A percentile compares a stretch with the other conserved stretches of the same genome.
phyloP scores from a whole-genome alignment of 2,113 vertebrate species.

The Psophia crepitans region DNA sequence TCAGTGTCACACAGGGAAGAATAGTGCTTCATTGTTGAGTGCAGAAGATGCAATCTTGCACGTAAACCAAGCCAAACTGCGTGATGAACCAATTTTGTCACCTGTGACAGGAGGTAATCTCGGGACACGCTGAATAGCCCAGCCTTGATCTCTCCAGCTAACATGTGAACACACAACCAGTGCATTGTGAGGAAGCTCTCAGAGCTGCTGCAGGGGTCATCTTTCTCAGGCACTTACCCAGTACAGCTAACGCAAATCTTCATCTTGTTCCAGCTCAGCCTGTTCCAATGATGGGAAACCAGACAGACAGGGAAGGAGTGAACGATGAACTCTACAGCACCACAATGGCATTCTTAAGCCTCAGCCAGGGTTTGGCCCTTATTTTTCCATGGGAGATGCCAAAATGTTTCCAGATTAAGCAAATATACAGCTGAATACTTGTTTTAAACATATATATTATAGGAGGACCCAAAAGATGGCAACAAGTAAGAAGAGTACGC shows the following conservation, averaged over 20 bases:
- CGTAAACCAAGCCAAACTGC: not conserved
- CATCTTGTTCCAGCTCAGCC: not conserved
- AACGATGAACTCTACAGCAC: not conserved
- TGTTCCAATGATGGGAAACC: not conserved
- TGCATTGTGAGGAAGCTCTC: not conserved
- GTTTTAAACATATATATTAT: not conserved
- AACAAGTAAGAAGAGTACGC: not conserved
- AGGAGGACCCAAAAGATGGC: not conserved
- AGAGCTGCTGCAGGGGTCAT: too few relatives aligned
- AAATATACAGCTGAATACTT: not conserved
- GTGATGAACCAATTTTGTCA: not conserved
- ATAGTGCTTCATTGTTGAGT: not conserved
- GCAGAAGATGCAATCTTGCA: not conserved
- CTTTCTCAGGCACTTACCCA: not conserved
- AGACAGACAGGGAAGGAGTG: not conserved
- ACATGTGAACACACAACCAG: not conserved
- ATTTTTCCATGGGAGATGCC: not conserved
- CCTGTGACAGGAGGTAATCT: rapidly evolving
- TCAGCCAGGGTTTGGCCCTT: not conserved
- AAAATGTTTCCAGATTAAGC: not conserved
- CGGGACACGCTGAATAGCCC: not conserved
- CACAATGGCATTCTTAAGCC: rapidly evolving
- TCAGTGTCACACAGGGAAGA: not conserved
- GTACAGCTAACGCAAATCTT: not conserved
- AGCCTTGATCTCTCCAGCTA: not conserved